Percentiles rank a stretch among this genome's conserved stretches.
Conservation (phyloP, 2,113 vertebrate genomes). For the Trichechus manatus region DNA sequence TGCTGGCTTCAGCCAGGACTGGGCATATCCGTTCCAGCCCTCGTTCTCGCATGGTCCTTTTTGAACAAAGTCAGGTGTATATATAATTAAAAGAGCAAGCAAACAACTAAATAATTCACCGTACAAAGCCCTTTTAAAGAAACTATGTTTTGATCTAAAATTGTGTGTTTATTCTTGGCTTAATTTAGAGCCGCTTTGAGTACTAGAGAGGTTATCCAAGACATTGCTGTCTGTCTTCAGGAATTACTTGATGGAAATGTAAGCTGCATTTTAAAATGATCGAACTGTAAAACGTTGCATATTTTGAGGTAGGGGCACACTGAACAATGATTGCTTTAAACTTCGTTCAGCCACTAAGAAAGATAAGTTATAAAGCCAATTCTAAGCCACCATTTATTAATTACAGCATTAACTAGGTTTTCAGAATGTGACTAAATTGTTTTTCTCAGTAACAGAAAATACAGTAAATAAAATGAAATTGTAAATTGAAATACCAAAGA, state of each 20-base stretch:
- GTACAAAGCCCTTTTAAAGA: neutral
- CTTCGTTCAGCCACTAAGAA: neutral
- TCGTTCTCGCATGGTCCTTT: neutral
- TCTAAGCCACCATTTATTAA: neutral
- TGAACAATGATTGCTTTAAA: conserved; percentile 28
- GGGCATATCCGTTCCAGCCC: neutral
- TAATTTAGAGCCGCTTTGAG: conserved; percentile 26
- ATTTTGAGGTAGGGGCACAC: neutral
- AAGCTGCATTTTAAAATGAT: neutral
- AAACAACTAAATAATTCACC: neutral
- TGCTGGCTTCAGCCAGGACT: no score
- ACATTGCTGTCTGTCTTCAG: neutral
- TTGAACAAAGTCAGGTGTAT: neutral
- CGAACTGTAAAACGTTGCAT: neutral
- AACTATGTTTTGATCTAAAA: neutral
- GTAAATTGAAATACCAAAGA: neutral
- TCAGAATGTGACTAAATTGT: conserved; percentile 27
- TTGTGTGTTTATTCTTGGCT: neutral
- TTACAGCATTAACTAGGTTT: neutral
- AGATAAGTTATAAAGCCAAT: neutral
- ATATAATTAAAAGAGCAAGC: neutral
- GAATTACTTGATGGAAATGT: conserved; percentile 20
- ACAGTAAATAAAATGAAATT: neutral
- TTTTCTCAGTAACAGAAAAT: conserved; percentile 14
- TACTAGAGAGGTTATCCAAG: neutral